A percentile compares a stretch with the other conserved stretches of the same genome.
Conservation (phyloP, 1,140 invertebrate species). For the Drosophila neocordata region DNA sequence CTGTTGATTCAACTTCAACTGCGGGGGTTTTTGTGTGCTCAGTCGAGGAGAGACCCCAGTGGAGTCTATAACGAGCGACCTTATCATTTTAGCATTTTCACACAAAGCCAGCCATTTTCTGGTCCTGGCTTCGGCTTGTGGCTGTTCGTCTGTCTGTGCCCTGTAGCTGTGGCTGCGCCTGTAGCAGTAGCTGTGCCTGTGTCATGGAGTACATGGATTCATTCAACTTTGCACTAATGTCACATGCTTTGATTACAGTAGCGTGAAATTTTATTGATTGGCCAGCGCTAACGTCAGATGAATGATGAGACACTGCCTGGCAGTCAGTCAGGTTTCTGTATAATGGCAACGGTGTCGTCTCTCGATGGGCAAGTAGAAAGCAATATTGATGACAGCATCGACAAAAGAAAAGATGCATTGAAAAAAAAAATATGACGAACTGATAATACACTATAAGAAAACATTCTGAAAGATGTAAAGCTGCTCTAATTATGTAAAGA, state of each 20-base stretch:
- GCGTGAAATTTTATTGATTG: slow-evolving; percentile 82
- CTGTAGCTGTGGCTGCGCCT: slow-evolving; percentile 5
- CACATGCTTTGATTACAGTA: slow-evolving; percentile 81
- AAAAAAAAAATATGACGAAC: background rate
- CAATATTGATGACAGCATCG: slow-evolving; percentile 16
- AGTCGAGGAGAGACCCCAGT: slow-evolving; percentile 1
- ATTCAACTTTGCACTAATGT: slow-evolving; percentile 82
- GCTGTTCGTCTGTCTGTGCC: slow-evolving; percentile 15
- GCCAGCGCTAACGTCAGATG: slow-evolving; percentile 60
- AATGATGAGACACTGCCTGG: slow-evolving; percentile 38
- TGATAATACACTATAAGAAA: background rate
- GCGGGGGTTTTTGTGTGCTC: slow-evolving; percentile 12
- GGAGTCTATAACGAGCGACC: slow-evolving; percentile 58
- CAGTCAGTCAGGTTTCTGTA: slow-evolving; percentile 28
- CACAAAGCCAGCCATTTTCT: slow-evolving; percentile 44
- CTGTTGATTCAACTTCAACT: slow-evolving; percentile 67
- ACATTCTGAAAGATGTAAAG: background rate
- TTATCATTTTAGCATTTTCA: slow-evolving; percentile 56
- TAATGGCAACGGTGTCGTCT: slow-evolving; percentile 7
- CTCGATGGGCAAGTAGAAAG: slow-evolving; percentile 12
- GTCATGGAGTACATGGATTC: slow-evolving; percentile 58
- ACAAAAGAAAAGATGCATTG: background rate
- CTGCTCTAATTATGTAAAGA: too few species aligned
- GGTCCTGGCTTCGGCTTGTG: slow-evolving; percentile 16
- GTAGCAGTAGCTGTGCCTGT: background rate